These are phyloP conservation scores for Oncorhynchus mykiss DNA, from an alignment of 2,113 vertebrate species.

Conservation along the genomic window DNA sequence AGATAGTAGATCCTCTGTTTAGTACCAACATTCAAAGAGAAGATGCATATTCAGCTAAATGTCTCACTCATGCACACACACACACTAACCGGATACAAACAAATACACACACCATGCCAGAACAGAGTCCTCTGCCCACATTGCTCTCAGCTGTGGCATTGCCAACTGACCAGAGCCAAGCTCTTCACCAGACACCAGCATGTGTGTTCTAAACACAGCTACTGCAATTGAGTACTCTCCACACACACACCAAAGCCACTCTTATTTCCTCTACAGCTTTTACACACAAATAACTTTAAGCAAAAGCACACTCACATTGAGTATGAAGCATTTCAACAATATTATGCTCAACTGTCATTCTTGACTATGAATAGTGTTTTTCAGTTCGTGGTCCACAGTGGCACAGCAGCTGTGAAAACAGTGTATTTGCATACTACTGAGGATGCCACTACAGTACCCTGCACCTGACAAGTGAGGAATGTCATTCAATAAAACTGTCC, in stretches of 20 bases:
- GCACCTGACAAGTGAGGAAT: background rate
- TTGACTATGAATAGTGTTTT: background rate
- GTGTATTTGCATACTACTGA: background rate
- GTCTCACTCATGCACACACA: background rate
- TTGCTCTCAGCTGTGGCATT: constrained; percentile 8
- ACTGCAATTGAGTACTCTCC: background rate
- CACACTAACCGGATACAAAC: too few relatives aligned
- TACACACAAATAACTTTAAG: background rate
- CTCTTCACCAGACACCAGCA: constrained; percentile 35
- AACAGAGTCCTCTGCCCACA: background rate
- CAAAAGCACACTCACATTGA: background rate
- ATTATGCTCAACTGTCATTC: background rate
- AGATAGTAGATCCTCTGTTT: background rate
- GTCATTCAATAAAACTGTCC: background rate
- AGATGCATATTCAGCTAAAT: background rate
- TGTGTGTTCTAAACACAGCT: constrained; percentile 8
- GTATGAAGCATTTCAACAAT: too few relatives aligned
- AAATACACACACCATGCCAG: background rate
- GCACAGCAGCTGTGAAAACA: constrained; percentile 3
- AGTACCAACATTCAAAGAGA: background rate
- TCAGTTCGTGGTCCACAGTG: background rate
- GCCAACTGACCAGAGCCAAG: constrained; percentile 42
- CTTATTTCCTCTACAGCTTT: too few relatives aligned
- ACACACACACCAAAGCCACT: background rate
- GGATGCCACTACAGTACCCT: background rate